phyloP scores from a whole-genome alignment of 2,888 invertebrate species.

The Cataglyphis livida region DNA sequence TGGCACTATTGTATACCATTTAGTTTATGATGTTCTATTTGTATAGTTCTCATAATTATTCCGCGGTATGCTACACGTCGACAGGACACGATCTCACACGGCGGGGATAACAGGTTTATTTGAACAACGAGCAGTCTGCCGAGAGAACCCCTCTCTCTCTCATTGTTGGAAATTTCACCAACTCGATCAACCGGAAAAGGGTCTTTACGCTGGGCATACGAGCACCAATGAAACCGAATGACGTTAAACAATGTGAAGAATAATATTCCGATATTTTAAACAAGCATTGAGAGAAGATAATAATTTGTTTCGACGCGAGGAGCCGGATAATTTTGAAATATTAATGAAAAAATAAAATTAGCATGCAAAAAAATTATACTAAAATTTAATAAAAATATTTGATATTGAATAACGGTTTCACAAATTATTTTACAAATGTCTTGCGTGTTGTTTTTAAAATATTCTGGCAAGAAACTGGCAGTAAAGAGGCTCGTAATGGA shows the following conservation, averaged over 20 bases:
- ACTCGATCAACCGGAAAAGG: constrained; percentile 69
- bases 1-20: constrained; percentile 40
- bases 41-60: constrained; percentile 66
- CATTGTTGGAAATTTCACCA: constrained; percentile 66
- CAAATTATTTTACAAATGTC: background rate
- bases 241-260: background rate
- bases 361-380: background rate
- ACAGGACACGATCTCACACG: constrained; percentile 50
- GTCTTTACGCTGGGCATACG: constrained; percentile 63
- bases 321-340: background rate
- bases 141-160: constrained; percentile 49
- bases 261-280: background rate
- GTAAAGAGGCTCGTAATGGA: background rate
- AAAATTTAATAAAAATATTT: background rate
- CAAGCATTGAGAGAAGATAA: background rate
- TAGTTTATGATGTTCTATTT: constrained; percentile 64
- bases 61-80: constrained; percentile 55
- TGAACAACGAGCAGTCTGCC: constrained; percentile 69
- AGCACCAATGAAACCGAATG: constrained; percentile 43
- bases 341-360: background rate
- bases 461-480: background rate
- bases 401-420: background rate
- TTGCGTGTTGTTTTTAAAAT: background rate
- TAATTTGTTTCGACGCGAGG: background rate
- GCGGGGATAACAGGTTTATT: constrained; percentile 74